A percentile compares a stretch with the other conserved stretches of the same genome.
phyloP scores from a whole-genome alignment of 1,140 invertebrate genomes.

The Leptestheria dahalacensis region DNA sequence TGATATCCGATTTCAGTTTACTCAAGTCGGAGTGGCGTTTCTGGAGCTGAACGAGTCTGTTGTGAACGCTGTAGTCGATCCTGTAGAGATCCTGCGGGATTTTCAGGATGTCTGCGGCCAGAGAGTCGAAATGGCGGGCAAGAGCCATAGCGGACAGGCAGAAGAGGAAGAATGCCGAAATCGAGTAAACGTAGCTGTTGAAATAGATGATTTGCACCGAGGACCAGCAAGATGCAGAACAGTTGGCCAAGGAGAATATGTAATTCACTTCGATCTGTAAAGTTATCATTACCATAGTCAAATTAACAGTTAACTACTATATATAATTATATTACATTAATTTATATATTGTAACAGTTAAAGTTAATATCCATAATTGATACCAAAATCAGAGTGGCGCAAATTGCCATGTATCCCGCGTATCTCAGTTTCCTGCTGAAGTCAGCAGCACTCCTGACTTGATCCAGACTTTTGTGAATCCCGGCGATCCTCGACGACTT shows the following conservation, averaged over 20 bases:
- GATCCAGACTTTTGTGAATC: too few species aligned
- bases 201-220: background rate
- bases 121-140: background rate
- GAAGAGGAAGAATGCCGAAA: background rate
- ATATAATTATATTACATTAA: too few species aligned
- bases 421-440: too few species aligned
- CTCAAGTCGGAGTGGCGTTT: background rate
- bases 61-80: background rate
- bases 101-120: background rate
- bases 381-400: too few species aligned
- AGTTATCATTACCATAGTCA: too few species aligned
- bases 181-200: background rate
- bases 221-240: background rate
- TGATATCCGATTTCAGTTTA: background rate
- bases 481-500: too few species aligned
- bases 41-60: background rate
- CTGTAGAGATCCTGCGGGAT: background rate
- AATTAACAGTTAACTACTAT: too few species aligned
- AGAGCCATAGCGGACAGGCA: background rate
- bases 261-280: background rate
- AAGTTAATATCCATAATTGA: too few species aligned
- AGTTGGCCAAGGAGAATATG: background rate
- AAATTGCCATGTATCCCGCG: too few species aligned
- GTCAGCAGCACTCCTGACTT: too few species aligned
- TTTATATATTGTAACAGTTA: too few species aligned